These are phyloP conservation scores for Lonchura striata DNA, from an alignment of 2,113 vertebrate species.

Conservation along the genomic window DNA sequence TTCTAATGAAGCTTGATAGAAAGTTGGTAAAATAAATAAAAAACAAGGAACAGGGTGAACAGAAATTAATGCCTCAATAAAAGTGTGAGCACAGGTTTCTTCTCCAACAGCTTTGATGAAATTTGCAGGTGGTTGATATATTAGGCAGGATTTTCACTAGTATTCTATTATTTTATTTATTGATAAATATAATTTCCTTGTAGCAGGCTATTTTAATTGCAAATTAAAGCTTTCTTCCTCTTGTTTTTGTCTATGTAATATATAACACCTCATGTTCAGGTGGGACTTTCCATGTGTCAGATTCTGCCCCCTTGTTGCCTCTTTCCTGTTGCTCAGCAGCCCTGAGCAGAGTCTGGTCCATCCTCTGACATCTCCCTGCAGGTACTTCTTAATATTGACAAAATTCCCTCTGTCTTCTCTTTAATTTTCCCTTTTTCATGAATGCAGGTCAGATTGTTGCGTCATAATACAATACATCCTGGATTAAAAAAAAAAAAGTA, in stretches of 20 bases:
- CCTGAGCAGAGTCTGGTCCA: not conserved
- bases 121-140: not conserved
- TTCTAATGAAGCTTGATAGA: not conserved
- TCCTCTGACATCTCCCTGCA: not conserved
- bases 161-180: not conserved
- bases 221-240: not conserved
- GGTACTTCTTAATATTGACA: not conserved
- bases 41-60: not conserved
- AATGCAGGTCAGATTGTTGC: not conserved
- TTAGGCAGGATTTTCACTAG: not conserved
- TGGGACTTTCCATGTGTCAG: not conserved
- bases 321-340: not conserved
- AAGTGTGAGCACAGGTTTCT: not conserved
- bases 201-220: not conserved
- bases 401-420: not conserved
- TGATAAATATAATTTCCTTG: not conserved
- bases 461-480: not conserved
- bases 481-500: not conserved
- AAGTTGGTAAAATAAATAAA: not conserved
- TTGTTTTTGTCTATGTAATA: not conserved
- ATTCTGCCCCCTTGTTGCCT: not conserved
- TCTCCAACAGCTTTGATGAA: not conserved
- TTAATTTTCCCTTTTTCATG: not conserved
- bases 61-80: not conserved
- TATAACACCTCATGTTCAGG: not conserved